Conservation (phyloP, 64 coral and sea anemone species). For the Montipora sp. region DNA sequence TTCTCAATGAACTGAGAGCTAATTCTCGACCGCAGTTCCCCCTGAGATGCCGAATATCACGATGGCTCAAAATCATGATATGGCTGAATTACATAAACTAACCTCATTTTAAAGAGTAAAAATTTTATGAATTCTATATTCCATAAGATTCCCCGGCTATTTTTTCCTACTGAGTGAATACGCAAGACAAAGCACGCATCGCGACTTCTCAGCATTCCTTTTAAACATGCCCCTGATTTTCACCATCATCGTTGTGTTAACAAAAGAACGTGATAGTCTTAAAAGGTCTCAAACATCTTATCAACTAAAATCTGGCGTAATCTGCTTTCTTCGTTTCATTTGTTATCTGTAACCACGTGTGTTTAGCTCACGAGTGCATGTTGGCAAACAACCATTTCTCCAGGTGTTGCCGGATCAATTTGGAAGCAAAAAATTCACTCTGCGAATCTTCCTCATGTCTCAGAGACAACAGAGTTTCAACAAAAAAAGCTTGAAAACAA, state of each 20-base stretch:
- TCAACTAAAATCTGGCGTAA: not conserved
- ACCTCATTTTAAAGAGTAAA: no score
- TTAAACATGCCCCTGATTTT: not conserved
- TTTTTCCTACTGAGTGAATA: no score
- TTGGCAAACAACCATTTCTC: conserved; percentile 8
- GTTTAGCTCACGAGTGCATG: not conserved
- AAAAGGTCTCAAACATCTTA: not conserved
- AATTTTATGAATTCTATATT: no score
- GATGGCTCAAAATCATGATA: no score
- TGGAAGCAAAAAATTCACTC: not conserved
- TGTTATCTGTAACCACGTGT: not conserved
- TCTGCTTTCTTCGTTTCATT: not conserved
- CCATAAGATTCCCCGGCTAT: no score
- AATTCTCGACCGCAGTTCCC: no score
- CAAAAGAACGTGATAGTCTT: not conserved
- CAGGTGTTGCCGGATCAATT: conserved; percentile 28
- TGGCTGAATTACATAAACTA: no score
- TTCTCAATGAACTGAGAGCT: no score
- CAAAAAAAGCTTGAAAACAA: not conserved
- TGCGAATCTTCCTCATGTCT: not conserved
- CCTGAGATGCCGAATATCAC: no score
- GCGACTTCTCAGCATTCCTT: not conserved
- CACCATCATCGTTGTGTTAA: not conserved
- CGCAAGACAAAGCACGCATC: no score
- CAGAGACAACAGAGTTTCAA: not conserved